Base-by-base conservation (phyloP, 2,888 invertebrate species). In the Mythimna vitellina region DNA sequence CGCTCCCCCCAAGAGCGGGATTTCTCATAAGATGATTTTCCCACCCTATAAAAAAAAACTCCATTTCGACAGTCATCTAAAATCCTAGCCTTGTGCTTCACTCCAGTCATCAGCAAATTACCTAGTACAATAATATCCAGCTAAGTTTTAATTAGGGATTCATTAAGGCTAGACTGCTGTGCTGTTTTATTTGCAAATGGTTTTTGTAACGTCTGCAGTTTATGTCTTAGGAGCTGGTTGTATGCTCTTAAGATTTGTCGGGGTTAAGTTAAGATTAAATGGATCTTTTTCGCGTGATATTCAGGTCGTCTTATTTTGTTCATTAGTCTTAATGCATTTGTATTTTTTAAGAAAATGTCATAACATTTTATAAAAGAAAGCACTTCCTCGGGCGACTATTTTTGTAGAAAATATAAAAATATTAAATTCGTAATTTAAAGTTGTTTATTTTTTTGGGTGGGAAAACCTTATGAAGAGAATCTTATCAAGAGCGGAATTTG, bases 141-240 rank as follows among this genome's bases (percentile, higher is more conserved):
- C 89, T 88, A 90, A 92, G 87, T 91, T 92, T 92, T 92, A 92
- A 92, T 92, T 91, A 92, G 90, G 88, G 89, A 85, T 89, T 91
- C 90, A 90, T 91, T 91, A 90, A 87, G 85, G 86, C 83, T 77
- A 81, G 83, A 86, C 87, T 88, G 83, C 72, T 67, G 62, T 72
- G 80, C 86, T 88, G 87, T 89, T 91, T 91, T 89, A 89, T 90
- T 91, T 89, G 87, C 62, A 83, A 85, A 89, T 84, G 84, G 84
- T 89, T 88, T 90, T 89, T 89, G 88, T 88, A 85, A 66, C 83
- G 88, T 87, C 88, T 87, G 87, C 78, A 72, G 82, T 81, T 73
- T 65, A 67, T n/a, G 22, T 82, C 79, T 78, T 51, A 61, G 79
- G 57, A 25, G 54, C 25, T 38, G 49, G 51, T 29, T 64, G 63